Percentiles rank a stretch among this genome's conserved stretches.
Evolutionary conservation across 2,888 invertebrate genomes (phyloP).

Genomic region (Escarpia spicata): DNA sequence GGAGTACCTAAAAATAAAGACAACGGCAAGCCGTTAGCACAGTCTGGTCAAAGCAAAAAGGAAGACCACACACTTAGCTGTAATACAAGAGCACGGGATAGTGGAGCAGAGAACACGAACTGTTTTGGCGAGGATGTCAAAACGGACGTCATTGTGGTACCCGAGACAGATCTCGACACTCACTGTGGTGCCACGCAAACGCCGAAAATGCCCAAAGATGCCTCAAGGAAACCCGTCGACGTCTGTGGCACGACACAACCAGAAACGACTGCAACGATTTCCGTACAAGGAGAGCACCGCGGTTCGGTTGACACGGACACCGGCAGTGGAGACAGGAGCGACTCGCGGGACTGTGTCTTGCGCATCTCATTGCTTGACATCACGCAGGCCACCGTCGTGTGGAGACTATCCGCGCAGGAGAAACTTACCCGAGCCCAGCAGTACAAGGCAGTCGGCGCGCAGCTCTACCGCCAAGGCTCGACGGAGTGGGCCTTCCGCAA

Average conservation of each 20-base stretch:
- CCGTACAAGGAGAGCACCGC: neutral
- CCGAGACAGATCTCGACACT: too few relatives aligned
- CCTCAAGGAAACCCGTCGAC: too few relatives aligned
- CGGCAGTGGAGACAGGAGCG: neutral
- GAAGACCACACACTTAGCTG: too few relatives aligned
- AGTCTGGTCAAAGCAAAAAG: neutral
- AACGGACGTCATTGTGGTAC: neutral
- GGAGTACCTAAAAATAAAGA: neutral
- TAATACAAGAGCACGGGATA: neutral
- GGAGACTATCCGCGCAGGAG: conserved; percentile 41
- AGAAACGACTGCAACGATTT: neutral
- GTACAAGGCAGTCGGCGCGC: conserved; percentile 67
- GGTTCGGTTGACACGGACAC: neutral
- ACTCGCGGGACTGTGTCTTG: neutral
- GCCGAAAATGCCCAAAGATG: too few relatives aligned
- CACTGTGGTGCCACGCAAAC: too few relatives aligned
- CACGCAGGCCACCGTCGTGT: conserved; percentile 28
- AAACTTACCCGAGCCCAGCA: conserved; percentile 42
- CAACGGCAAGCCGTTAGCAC: neutral
- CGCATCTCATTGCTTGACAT: neutral
- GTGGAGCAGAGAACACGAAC: neutral
- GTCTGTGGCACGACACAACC: too few relatives aligned
- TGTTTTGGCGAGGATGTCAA: neutral
- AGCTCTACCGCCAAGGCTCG: conserved; percentile 74
- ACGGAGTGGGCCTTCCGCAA: conserved; percentile 77